Conservation (phyloP, 2,888 invertebrate genomes). For the Philereme vetulata region DNA sequence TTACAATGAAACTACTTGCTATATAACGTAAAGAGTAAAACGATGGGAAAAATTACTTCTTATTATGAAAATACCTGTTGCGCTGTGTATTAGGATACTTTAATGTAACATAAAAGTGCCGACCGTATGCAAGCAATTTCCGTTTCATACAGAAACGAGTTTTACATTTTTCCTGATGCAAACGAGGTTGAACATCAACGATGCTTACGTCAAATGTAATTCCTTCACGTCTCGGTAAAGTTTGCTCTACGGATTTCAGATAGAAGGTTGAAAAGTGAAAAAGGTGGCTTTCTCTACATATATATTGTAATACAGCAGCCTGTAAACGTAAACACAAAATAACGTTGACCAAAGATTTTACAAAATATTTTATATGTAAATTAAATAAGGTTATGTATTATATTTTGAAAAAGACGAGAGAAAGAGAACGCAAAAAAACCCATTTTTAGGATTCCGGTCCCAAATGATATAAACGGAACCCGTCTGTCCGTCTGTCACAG, state of each 20-base stretch:
- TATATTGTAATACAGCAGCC: too few relatives aligned
- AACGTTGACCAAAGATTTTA: too few relatives aligned
- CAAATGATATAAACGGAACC: too few relatives aligned
- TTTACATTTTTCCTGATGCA: conserved; percentile 14
- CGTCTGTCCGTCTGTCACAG: too few relatives aligned
- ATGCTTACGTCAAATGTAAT: conserved; percentile 7
- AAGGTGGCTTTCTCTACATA: too few relatives aligned
- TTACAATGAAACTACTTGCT: conserved; percentile 12
- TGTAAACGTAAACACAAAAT: too few relatives aligned
- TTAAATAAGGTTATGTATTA: too few relatives aligned
- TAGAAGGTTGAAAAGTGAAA: not conserved
- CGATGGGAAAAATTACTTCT: conserved; percentile 13
- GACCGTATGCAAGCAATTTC: conserved; percentile 20
- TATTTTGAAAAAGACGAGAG: too few relatives aligned
- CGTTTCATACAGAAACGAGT: conserved; percentile 11
- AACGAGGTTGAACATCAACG: conserved; percentile 8
- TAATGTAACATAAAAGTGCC: conserved; percentile 17
- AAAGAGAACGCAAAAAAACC: too few relatives aligned
- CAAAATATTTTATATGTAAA: too few relatives aligned
- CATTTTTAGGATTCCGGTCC: too few relatives aligned
- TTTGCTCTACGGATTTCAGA: conserved; percentile 6
- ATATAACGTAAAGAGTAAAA: conserved; percentile 19
- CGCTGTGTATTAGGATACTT: conserved; percentile 24
- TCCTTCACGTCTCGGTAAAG: not conserved
- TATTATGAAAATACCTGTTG: conserved; percentile 27